Percentiles rank a stretch among this genome's conserved stretches.
phyloP scores from a whole-genome alignment of 1,140 invertebrate genomes.

The Lepidotrigona ventralis region DNA sequence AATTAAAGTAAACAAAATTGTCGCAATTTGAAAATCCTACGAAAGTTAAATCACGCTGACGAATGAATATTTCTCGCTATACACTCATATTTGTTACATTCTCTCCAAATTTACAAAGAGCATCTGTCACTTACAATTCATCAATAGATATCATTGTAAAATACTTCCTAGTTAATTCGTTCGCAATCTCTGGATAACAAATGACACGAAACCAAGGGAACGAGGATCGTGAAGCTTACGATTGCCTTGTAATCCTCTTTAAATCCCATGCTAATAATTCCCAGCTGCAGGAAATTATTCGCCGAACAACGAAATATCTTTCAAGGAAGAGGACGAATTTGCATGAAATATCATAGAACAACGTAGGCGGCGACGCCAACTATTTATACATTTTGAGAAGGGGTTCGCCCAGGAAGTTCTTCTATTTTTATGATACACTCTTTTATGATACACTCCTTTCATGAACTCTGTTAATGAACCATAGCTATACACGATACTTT shows the following conservation, averaged over 20 bases:
- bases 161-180: neutral
- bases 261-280: neutral
- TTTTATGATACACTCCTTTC: slow-evolving; percentile 1
- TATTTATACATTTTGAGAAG: neutral
- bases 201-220: neutral
- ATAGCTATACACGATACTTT: slow-evolving; percentile 1
- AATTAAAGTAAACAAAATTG: neutral
- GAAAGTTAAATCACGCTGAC: neutral
- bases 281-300: neutral
- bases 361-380: neutral
- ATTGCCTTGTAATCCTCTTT: neutral
- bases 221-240: neutral
- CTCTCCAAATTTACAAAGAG: too few relatives aligned
- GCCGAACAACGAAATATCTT: too few relatives aligned
- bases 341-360: neutral
- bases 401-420: neutral
- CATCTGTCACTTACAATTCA: neutral
- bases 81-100: too few relatives aligned
- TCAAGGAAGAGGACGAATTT: neutral
- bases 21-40: neutral
- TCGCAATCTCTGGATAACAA: neutral
- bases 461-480: neutral
- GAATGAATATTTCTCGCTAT: too few relatives aligned
- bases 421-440: slow-evolving; percentile 38
- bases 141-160: neutral